Evolutionary conservation across 2,797 vertebrate genomes (phyloP).

Genomic region (Gastrophryne carolinensis): DNA sequence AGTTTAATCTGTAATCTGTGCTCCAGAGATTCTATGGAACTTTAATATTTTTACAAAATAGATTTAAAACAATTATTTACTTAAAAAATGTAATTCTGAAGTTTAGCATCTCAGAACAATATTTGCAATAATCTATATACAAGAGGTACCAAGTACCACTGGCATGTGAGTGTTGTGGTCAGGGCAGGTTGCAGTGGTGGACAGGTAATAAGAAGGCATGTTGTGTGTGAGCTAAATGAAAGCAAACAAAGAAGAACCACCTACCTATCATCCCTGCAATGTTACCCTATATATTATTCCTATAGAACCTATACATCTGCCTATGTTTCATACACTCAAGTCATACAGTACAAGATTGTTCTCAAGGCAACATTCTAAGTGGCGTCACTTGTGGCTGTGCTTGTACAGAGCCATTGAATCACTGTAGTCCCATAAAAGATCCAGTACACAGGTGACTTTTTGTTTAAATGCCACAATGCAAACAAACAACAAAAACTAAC

Average conservation of each 20-base stretch:
- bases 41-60: slow-evolving; percentile 88
- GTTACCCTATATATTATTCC: slow-evolving; percentile 65
- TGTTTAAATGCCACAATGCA: background rate
- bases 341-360: slow-evolving; percentile 20
- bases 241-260: slow-evolving; percentile 63
- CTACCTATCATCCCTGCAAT: slow-evolving; percentile 57
- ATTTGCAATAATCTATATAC: slow-evolving; percentile 86
- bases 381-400: background rate
- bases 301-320: slow-evolving; percentile 67
- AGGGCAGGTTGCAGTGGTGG: slow-evolving; percentile 72
- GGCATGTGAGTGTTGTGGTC: slow-evolving; percentile 74
- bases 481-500: background rate
- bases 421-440: background rate
- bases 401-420: background rate
- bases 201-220: slow-evolving; percentile 65
- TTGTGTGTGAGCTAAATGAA: slow-evolving; percentile 58
- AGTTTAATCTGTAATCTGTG: slow-evolving; percentile 77
- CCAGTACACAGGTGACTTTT: slow-evolving; percentile 9
- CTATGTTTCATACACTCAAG: slow-evolving; percentile 61
- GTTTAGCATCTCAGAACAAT: slow-evolving; percentile 83
- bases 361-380: slow-evolving; percentile 19
- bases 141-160: slow-evolving; percentile 80
- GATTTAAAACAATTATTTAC: slow-evolving; percentile 88
- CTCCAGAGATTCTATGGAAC: slow-evolving; percentile 83
- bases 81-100: slow-evolving; percentile 85